phyloP scores from a whole-genome alignment of 2,113 vertebrate genomes.

The Ptilonorhynchus violaceus region DNA sequence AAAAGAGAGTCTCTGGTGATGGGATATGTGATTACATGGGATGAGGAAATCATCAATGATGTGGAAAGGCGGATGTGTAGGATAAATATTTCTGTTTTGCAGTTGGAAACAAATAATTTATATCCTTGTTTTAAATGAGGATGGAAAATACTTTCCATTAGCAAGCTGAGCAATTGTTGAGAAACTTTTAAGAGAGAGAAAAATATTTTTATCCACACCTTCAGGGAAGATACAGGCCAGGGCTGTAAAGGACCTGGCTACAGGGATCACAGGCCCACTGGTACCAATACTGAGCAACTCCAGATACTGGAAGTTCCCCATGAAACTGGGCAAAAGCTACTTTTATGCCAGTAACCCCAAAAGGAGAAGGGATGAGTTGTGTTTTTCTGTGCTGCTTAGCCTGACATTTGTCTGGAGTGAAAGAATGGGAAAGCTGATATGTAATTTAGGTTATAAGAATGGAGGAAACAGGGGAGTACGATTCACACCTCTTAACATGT shows the following conservation, averaged over 20 bases:
- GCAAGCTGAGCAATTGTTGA: background rate
- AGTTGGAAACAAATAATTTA: background rate
- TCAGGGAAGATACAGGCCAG: background rate
- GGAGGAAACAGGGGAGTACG: background rate
- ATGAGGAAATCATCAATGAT: background rate
- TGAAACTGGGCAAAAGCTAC: background rate
- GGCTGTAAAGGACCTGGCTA: background rate
- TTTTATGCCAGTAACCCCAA: background rate
- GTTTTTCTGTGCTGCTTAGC: background rate
- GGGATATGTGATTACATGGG: background rate
- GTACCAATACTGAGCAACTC: background rate
- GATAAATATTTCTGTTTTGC: background rate
- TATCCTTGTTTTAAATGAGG: background rate
- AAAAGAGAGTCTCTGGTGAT: background rate
- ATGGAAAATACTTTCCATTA: background rate
- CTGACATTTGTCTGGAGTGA: background rate
- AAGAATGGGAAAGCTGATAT: background rate
- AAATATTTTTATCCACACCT: background rate
- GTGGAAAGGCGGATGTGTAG: accelerated
- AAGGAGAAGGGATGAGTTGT: background rate
- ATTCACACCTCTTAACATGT: background rate
- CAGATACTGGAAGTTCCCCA: background rate
- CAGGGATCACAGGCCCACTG: accelerated
- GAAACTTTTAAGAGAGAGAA: background rate
- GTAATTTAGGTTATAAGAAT: background rate